These are phyloP conservation scores for Stenolophus ochropezus DNA, from an alignment of 2,888 invertebrate species.

Conservation along the genomic window DNA sequence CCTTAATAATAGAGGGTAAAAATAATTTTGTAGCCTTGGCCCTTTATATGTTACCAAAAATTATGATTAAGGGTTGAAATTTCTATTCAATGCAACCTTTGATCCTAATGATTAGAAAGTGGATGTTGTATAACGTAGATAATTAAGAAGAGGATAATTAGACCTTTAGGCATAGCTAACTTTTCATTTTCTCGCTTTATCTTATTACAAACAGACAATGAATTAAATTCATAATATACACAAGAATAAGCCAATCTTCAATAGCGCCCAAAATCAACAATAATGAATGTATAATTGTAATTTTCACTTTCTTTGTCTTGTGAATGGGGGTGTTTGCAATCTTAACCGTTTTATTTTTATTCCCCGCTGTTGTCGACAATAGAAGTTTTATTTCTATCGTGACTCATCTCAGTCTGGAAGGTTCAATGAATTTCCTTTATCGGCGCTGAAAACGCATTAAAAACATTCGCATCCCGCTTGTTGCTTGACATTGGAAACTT, in stretches of 20 bases:
- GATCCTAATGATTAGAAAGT: background rate
- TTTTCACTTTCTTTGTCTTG: background rate
- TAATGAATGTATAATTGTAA: background rate
- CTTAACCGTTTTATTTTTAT: background rate
- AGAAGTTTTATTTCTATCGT: conserved; percentile 22
- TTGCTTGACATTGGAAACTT: conserved; percentile 25
- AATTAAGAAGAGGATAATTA: background rate
- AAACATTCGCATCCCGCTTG: conserved; percentile 13
- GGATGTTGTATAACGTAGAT: background rate
- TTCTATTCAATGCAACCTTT: background rate
- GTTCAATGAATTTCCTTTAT: conserved; percentile 24
- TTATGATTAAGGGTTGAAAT: background rate
- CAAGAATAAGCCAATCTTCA: background rate
- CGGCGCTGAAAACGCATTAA: conserved; percentile 17
- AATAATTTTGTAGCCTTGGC: background rate
- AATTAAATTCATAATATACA: background rate
- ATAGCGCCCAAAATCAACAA: background rate
- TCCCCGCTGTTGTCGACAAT: background rate
- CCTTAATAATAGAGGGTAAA: no score
- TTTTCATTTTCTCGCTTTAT: background rate
- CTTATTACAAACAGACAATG: background rate
- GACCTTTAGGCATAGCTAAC: background rate
- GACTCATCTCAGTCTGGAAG: conserved; percentile 14
- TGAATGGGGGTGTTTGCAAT: background rate
- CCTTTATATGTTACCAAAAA: background rate